Conservation (phyloP, 2,113 vertebrate species). For the Cromileptes altivelis region DNA sequence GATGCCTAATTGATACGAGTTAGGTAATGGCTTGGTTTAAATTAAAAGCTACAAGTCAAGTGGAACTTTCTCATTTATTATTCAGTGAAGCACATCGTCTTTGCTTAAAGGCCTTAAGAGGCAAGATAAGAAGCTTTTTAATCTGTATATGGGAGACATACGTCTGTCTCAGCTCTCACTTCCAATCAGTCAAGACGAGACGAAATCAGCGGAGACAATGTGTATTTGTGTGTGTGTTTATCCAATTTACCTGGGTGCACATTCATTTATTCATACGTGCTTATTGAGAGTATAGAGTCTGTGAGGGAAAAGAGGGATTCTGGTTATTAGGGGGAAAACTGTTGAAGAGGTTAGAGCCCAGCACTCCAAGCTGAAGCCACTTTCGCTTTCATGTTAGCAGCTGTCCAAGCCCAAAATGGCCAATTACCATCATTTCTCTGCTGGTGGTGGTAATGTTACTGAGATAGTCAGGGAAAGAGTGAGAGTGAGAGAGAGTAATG, state of each 20-base stretch:
- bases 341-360: conserved; percentile 74
- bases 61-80: conserved; percentile 80
- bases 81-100: conserved; percentile 72
- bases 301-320: conserved; percentile 40
- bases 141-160: conserved; percentile 66
- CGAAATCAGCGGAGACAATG: conserved; percentile 10
- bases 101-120: conserved; percentile 75
- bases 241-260: conserved; percentile 30
- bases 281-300: conserved; percentile 30
- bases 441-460: conserved; percentile 74
- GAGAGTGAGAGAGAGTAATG: conserved; percentile 17
- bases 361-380: conserved; percentile 75
- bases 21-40: conserved; percentile 72
- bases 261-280: conserved; percentile 44
- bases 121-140: conserved; percentile 73
- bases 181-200: conserved; percentile 35
- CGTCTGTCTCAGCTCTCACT: conserved; percentile 42
- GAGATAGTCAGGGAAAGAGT: conserved; percentile 41
- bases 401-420: conserved; percentile 81
- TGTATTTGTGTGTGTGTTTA: conserved; percentile 36
- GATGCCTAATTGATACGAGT: conserved; percentile 72
- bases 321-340: conserved; percentile 68
- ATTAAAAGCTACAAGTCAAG: conserved; percentile 80
- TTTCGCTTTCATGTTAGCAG: conserved; percentile 83
- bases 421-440: conserved; percentile 84